Conservation (phyloP, 2,888 invertebrate genomes). For the Tetragonula carbonaria region DNA sequence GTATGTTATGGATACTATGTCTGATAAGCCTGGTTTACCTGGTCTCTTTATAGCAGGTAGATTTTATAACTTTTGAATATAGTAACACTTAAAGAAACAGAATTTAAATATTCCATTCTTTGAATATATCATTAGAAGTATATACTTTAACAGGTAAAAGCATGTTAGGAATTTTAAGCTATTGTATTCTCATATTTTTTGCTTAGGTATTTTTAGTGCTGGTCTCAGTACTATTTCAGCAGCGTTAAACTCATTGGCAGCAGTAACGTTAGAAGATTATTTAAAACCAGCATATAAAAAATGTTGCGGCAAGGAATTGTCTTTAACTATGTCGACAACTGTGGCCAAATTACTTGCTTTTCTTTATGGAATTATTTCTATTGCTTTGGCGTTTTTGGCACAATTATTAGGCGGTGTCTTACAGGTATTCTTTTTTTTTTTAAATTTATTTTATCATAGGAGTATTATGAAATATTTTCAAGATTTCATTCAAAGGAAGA, state of each 20-base stretch:
- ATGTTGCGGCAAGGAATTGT: conserved; percentile 69
- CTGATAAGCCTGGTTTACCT: conserved; percentile 90
- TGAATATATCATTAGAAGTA: too few relatives aligned
- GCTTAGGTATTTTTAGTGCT: conserved; percentile 92
- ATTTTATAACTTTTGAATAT: neutral
- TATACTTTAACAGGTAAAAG: too few relatives aligned
- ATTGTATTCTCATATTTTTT: neutral
- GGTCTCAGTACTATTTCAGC: conserved; percentile 96
- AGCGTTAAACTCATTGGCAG: conserved; percentile 94
- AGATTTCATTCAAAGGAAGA: neutral
- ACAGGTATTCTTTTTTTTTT: conserved; percentile 84
- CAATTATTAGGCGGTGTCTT: conserved; percentile 93
- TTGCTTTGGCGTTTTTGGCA: conserved; percentile 93
- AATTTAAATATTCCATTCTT: too few relatives aligned
- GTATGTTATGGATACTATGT: conserved; percentile 91
- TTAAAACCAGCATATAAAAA: conserved; percentile 84
- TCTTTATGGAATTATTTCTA: conserved; percentile 90
- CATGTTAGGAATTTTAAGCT: too few relatives aligned
- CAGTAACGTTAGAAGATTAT: conserved; percentile 95
- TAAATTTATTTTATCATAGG: neutral
- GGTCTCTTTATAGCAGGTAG: conserved; percentile 93
- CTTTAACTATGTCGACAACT: conserved; percentile 64
- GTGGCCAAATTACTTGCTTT: conserved; percentile 88
- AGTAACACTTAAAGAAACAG: neutral
- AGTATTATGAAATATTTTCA: neutral